Base-by-base conservation (phyloP, 2,888 invertebrate species). In the Malachius bipustulatus region DNA sequence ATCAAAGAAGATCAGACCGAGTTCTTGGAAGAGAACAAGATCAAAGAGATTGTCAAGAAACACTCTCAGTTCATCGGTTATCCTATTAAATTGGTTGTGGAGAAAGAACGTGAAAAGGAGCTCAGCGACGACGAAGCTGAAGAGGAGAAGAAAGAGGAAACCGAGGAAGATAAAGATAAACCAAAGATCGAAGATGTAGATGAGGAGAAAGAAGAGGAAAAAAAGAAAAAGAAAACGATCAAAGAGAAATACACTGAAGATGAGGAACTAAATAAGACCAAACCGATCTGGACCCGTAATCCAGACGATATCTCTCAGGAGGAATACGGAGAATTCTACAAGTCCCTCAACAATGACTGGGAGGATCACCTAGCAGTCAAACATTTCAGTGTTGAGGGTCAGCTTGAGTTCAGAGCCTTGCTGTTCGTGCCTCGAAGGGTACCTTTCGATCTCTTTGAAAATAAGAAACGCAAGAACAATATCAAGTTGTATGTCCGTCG, bases 261-360 rank as follows among this genome's bases (percentile, higher is more conserved):
- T 57, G 97, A 98, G 62, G 96, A 97, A 59, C 65, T 98, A 29
- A 98, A 98, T 75, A 97, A 97, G 63, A 93, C 91, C 12, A 96
- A 96, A 65, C 94, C 94, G 2, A 84, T 94, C 62, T 96, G 96
- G 94, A 96, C 94, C 1, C 74, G 94, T 45, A 96, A 96, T 49
- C 85, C 93, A 37, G 94, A 94, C 63, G 94, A 96, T 56, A 94
- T 96, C 58, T 84, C 83, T 24, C 84, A 89, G 59, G 91, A 93
- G 53, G 94, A 96, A 63, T 96, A 96, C 53, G 94, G 91, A 45
- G 94, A 96, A 69, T 96, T 96, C 69, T 96, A 96, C 77, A 96
- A 96, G 64, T 90, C 90, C 0, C 71, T 96, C 36, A 91, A 91
- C 47, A 96, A 96, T 50, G 96, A 96, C 62, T 96, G 94, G 94